Evolutionary conservation across 2,888 invertebrate genomes (phyloP).

Genomic region (Hyposoter didymator): DNA sequence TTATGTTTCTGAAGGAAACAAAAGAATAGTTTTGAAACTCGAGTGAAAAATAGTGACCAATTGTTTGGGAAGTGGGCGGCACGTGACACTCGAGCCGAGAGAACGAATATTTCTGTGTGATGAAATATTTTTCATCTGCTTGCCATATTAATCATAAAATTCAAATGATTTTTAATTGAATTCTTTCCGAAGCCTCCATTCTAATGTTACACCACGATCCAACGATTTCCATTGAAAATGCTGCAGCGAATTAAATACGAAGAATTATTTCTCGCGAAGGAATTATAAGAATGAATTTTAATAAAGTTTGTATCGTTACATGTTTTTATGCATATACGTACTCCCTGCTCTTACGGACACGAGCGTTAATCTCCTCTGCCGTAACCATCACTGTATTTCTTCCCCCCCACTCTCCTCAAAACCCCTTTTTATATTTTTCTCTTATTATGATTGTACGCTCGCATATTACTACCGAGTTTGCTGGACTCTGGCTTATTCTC

Average conservation of each 20-base stretch:
- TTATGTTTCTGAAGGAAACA: too few relatives aligned
- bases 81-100: background rate
- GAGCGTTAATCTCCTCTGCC: conserved; percentile 35
- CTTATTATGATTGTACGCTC: conserved; percentile 30
- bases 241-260: background rate
- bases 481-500: conserved; percentile 64
- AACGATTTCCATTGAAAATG: background rate
- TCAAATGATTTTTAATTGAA: background rate
- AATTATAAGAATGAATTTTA: background rate
- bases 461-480: conserved; percentile 21
- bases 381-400: conserved; percentile 24
- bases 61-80: too few relatives aligned
- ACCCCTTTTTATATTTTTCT: conserved; percentile 35
- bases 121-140: background rate
- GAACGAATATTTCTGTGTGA: background rate
- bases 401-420: background rate
- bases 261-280: background rate
- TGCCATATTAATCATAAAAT: background rate
- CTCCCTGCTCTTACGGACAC: conserved; percentile 22
- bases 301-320: background rate
- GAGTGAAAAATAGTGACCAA: too few relatives aligned
- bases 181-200: background rate
- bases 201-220: background rate
- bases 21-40: too few relatives aligned
- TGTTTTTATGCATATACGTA: conserved; percentile 24